phyloP scores from a whole-genome alignment of 2,888 invertebrate genomes.

The Drosophila anomelani region DNA sequence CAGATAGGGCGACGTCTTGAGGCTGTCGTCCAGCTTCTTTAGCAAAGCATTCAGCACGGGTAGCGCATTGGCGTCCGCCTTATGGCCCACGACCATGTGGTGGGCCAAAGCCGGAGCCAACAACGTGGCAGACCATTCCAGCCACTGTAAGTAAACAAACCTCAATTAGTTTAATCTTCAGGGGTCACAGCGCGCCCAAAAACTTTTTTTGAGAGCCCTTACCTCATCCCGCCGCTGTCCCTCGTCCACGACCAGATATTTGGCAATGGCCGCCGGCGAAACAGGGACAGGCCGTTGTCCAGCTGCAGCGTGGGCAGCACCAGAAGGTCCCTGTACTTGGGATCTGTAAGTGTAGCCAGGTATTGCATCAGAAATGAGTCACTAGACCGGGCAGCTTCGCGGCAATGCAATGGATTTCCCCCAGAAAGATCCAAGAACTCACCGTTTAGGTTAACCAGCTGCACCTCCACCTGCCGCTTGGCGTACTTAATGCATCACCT shows the following conservation, averaged over 20 bases:
- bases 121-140: slow-evolving; percentile 88
- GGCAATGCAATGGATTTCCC: not conserved
- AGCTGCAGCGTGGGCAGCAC: slow-evolving; percentile 89
- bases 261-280: slow-evolving; percentile 90
- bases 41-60: slow-evolving; percentile 86
- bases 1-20: slow-evolving; percentile 86
- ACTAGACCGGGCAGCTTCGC: not conserved
- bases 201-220: slow-evolving; percentile 4
- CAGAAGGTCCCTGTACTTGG: slow-evolving; percentile 86
- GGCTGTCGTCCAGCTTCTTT: slow-evolving; percentile 86
- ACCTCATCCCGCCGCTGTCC: slow-evolving; percentile 83
- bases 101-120: slow-evolving; percentile 87
- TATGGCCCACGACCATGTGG: slow-evolving; percentile 85
- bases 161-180: slow-evolving; percentile 62
- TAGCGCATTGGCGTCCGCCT: slow-evolving; percentile 86
- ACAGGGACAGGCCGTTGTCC: slow-evolving; percentile 87
- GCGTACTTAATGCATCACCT: slow-evolving; percentile 89
- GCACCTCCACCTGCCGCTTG: slow-evolving; percentile 86
- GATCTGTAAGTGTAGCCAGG: slow-evolving; percentile 81
- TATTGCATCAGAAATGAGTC: slow-evolving; percentile 62
- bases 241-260: slow-evolving; percentile 87
- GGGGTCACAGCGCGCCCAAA: slow-evolving; percentile 2
- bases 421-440: slow-evolving; percentile 58
- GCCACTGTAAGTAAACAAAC: slow-evolving; percentile 85
- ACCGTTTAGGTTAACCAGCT: slow-evolving; percentile 88